Conservation (phyloP, 1,140 invertebrate genomes). For the Gonioctena quinquepunctata region DNA sequence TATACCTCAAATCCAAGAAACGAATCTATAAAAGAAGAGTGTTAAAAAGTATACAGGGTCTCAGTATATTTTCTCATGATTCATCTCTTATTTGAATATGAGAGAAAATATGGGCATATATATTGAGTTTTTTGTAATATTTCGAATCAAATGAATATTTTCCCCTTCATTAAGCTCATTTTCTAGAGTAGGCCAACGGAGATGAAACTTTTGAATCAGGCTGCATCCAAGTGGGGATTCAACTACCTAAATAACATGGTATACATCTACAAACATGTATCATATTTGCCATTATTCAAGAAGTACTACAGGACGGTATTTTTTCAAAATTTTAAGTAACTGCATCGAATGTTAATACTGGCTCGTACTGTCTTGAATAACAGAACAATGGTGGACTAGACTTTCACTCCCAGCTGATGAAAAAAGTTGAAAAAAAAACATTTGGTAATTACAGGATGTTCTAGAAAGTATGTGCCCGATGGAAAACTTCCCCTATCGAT, state of each 20-base stretch:
- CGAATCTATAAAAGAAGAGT: too few relatives aligned
- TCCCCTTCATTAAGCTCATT: background rate
- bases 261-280: conserved; percentile 44
- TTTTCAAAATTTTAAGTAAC: conserved; percentile 32
- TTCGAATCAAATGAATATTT: background rate
- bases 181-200: conserved; percentile 8
- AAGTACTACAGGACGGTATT: conserved; percentile 50
- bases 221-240: conserved; percentile 28
- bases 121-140: too few relatives aligned
- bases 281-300: conserved; percentile 44
- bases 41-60: too few relatives aligned
- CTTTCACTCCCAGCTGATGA: conserved; percentile 39
- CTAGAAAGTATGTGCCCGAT: background rate
- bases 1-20: too few relatives aligned
- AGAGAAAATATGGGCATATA: too few relatives aligned
- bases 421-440: background rate
- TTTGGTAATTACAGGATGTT: background rate
- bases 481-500: too few relatives aligned
- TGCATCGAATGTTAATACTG: conserved; percentile 51
- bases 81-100: too few relatives aligned
- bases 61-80: too few relatives aligned
- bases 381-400: conserved; percentile 51
- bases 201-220: conserved; percentile 11
- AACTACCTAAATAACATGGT: conserved; percentile 47
- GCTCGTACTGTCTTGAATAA: conserved; percentile 49